Evolutionary conservation across 2,797 vertebrate species (phyloP).

Genomic region (Catharus ustulatus): DNA sequence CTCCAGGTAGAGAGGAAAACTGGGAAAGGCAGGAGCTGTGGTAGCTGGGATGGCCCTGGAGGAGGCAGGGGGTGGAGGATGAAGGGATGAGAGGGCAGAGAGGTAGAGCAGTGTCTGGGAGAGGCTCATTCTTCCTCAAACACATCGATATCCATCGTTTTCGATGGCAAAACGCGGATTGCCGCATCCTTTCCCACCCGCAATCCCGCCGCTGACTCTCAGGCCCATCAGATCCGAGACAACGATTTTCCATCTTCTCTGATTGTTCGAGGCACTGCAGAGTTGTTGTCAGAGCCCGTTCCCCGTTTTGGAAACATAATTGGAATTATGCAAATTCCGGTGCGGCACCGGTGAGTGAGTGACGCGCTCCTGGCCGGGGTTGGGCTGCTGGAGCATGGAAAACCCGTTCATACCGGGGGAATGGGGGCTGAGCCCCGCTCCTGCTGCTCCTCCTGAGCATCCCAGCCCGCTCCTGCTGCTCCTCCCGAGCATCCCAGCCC

Average conservation of each 20-base stretch:
- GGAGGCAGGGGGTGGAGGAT: neutral
- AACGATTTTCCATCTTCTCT: neutral
- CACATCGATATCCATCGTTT: fast-evolving
- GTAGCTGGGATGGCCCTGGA: neutral
- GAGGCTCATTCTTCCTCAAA: neutral
- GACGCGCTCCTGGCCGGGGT: fast-evolving
- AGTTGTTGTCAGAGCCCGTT: neutral
- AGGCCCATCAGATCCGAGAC: neutral
- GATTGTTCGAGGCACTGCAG: neutral
- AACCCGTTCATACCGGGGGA: fast-evolving
- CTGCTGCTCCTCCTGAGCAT: fast-evolving
- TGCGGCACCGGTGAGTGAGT: neutral
- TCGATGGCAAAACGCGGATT: neutral
- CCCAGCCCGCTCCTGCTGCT: neutral
- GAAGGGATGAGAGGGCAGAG: neutral
- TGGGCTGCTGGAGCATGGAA: neutral
- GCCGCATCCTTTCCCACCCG: neutral
- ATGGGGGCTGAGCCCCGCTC: neutral
- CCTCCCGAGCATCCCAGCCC: neutral
- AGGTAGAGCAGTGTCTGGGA: neutral
- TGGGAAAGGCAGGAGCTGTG: neutral
- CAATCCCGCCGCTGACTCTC: neutral
- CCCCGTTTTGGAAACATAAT: conserved; percentile 4
- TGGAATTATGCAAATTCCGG: conserved; percentile 16
- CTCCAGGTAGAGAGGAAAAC: neutral